A percentile compares a stretch with the other conserved stretches of the same genome.
These are phyloP conservation scores for Mirza zaza DNA, from an alignment of 2,113 vertebrate genomes.

Conservation along the genomic window DNA sequence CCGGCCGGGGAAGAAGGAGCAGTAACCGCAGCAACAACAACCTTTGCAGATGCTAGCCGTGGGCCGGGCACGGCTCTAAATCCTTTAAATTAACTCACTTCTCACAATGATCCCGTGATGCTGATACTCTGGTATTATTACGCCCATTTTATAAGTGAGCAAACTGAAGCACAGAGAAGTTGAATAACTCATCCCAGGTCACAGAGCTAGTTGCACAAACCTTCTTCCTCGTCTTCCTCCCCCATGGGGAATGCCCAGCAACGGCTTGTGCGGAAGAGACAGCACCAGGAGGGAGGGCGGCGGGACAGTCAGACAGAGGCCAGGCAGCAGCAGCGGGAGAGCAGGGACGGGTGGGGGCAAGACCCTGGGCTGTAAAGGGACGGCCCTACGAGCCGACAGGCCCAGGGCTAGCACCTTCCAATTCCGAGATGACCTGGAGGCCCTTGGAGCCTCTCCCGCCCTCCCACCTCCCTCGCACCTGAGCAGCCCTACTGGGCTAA, in stretches of 20 bases:
- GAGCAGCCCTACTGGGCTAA: not conserved
- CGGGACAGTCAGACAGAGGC: not conserved
- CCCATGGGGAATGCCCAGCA: not conserved
- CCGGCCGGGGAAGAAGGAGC: not conserved
- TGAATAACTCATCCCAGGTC: not conserved
- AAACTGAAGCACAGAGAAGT: too few relatives aligned
- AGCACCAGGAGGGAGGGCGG: rapidly evolving
- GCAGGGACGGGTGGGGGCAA: not conserved
- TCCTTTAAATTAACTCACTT: not conserved
- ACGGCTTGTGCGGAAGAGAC: not conserved
- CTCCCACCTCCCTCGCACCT: rapidly evolving
- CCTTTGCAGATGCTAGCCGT: not conserved
- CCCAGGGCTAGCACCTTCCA: not conserved
- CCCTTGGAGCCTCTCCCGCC: not conserved
- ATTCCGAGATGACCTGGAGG: too few relatives aligned
- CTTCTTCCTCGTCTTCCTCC: not conserved
- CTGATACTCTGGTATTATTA: rapidly evolving
- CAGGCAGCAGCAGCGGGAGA: not conserved
- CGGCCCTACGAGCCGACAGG: not conserved
- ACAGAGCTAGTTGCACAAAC: not conserved
- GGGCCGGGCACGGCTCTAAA: not conserved
- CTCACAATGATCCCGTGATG: not conserved
- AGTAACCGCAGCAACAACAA: rapidly evolving
- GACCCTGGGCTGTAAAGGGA: not conserved
- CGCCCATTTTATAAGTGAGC: not conserved